A percentile compares a stretch with the other conserved stretches of the same genome.
Conservation (phyloP, 2,888 invertebrate species). For the Euplexia lucipara region DNA sequence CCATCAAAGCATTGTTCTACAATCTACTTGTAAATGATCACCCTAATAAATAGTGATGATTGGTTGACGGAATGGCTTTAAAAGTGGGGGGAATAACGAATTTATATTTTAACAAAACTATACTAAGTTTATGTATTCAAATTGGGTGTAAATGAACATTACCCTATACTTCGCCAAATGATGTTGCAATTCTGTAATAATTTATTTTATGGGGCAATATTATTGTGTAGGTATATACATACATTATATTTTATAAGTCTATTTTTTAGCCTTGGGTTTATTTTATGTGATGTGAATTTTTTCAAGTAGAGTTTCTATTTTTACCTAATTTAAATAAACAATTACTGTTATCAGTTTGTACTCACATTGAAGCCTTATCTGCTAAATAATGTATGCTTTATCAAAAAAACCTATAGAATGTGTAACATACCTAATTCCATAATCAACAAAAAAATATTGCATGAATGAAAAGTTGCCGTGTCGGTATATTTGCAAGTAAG, state of each 20-base stretch:
- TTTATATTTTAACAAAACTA: no score
- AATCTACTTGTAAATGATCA: no score
- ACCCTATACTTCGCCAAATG: constrained; percentile 18
- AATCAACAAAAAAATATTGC: constrained; percentile 39
- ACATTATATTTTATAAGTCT: constrained; percentile 20
- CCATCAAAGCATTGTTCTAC: no score
- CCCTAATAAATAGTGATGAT: no score
- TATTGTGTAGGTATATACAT: no score
- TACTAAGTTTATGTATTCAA: no score
- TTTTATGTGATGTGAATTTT: constrained; percentile 40
- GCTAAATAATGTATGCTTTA: constrained; percentile 43
- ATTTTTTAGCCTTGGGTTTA: constrained; percentile 19
- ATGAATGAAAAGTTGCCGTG: constrained; percentile 45
- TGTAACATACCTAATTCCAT: constrained; percentile 29
- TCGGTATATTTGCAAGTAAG: constrained; percentile 28
- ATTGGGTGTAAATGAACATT: constrained; percentile 10
- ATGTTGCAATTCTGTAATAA: constrained; percentile 14
- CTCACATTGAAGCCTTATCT: constrained; percentile 56
- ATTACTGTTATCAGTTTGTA: constrained; percentile 42
- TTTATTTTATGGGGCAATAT: constrained; percentile 6
- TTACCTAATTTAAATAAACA: constrained; percentile 25
- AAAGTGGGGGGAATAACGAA: no score
- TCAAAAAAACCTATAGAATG: constrained; percentile 37
- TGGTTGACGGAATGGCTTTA: no score
- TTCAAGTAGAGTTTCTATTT: constrained; percentile 11